Conservation (phyloP, 2,797 vertebrate species). For the Aulostomus chinensis region DNA sequence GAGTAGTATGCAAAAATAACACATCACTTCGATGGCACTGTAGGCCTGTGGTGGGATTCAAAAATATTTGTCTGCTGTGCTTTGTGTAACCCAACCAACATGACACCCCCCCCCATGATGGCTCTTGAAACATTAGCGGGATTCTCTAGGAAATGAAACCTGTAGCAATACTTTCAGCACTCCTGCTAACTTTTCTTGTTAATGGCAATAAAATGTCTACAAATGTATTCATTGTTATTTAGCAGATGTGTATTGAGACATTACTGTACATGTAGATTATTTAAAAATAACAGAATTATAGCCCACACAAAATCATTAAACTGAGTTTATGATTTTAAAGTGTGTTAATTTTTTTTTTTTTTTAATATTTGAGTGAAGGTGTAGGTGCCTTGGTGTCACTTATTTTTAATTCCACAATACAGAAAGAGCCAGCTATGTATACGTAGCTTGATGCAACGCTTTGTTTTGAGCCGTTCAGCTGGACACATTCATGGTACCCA, state of each 20-base stretch:
- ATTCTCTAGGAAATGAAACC: conserved; percentile 56
- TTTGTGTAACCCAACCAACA: conserved; percentile 31
- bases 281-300: conserved; percentile 48
- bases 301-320: conserved; percentile 63
- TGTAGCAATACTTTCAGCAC: conserved; percentile 77
- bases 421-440: too few relatives aligned
- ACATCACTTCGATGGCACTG: conserved; percentile 18
- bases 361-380: too few relatives aligned
- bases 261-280: conserved; percentile 72
- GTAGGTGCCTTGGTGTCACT: too few relatives aligned
- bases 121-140: conserved; percentile 43
- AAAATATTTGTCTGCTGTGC: conserved; percentile 53
- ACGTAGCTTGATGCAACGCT: too few relatives aligned
- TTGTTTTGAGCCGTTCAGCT: too few relatives aligned
- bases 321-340: conserved; percentile 57
- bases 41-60: conserved; percentile 38
- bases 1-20: conserved; percentile 50
- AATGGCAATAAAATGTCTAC: conserved; percentile 74
- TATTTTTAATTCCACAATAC: too few relatives aligned
- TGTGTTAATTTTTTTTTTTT: conserved; percentile 3
- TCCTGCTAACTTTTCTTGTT: conserved; percentile 62
- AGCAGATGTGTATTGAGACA: conserved; percentile 65
- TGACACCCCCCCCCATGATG: conserved; percentile 30
- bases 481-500: too few relatives aligned
- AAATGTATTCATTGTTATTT: conserved; percentile 71